Evolutionary conservation across 2,888 invertebrate species (phyloP).

Genomic region (Digitonthophagus gazella): DNA sequence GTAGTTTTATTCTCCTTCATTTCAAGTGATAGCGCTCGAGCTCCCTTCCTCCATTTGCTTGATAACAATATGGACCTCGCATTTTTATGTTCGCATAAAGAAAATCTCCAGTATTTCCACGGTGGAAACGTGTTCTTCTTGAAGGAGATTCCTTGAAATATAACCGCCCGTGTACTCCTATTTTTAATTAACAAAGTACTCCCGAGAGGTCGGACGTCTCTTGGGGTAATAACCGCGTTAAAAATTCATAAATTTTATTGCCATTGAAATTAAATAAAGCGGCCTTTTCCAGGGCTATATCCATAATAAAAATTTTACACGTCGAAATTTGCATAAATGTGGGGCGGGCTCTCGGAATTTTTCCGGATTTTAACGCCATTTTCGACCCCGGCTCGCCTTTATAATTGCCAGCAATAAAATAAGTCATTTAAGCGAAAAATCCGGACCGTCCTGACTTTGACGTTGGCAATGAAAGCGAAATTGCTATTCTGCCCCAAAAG

Average conservation of each 20-base stretch:
- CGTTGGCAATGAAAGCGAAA: neutral
- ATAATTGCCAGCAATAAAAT: conserved; percentile 16
- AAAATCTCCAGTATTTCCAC: neutral
- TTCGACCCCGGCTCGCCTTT: neutral
- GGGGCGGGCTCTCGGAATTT: neutral
- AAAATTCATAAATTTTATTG: neutral
- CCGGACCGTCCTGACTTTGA: neutral
- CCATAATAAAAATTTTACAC: neutral
- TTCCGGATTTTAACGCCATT: neutral
- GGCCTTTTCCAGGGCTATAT: neutral
- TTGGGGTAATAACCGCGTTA: neutral
- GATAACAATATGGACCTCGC: neutral
- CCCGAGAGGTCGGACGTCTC: neutral
- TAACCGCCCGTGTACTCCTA: neutral
- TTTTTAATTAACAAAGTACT: neutral
- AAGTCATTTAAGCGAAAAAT: conserved; percentile 12
- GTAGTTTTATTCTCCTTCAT: neutral
- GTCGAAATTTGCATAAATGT: neutral
- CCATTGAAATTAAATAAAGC: neutral
- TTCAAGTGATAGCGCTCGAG: neutral
- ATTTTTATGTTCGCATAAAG: neutral
- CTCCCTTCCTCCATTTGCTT: neutral
- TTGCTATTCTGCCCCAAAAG: neutral
- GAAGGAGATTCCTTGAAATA: neutral
- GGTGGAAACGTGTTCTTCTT: neutral